Percentiles rank a stretch among this genome's conserved stretches.
These are phyloP conservation scores for Rhabdomys dilectus DNA, from an alignment of 2,113 vertebrate species.

Conservation along the genomic window DNA sequence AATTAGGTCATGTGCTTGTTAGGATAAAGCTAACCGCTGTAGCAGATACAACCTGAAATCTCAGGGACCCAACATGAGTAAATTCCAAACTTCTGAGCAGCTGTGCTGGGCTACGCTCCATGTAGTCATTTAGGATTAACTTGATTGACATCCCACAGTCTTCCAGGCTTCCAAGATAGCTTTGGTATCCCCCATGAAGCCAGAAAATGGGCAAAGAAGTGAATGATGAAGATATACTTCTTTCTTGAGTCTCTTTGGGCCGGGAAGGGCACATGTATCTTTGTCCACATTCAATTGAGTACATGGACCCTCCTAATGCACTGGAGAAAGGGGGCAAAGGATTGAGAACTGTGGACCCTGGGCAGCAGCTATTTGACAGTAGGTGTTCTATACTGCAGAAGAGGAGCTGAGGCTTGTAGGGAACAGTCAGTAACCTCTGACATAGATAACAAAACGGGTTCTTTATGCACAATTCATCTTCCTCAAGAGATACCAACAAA, in stretches of 20 bases:
- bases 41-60: background rate
- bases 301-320: background rate
- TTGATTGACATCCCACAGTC: background rate
- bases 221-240: background rate
- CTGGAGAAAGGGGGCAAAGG: fast-evolving
- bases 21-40: slow-evolving; percentile 21
- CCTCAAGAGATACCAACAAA: background rate
- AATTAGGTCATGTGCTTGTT: background rate
- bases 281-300: background rate
- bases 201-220: background rate
- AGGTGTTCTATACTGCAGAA: background rate
- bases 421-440: background rate
- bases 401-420: background rate
- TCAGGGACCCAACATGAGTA: background rate
- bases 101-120: background rate
- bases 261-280: background rate
- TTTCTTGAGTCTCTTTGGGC: background rate
- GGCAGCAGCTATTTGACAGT: background rate
- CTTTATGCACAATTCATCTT: background rate
- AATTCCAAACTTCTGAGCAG: background rate
- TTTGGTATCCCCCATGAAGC: background rate
- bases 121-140: background rate
- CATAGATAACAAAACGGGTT: background rate
- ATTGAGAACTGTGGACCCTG: background rate
- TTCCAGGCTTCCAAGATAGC: background rate